phyloP scores from a whole-genome alignment of 2,113 vertebrate genomes.

The Limnothrissa miodon region DNA sequence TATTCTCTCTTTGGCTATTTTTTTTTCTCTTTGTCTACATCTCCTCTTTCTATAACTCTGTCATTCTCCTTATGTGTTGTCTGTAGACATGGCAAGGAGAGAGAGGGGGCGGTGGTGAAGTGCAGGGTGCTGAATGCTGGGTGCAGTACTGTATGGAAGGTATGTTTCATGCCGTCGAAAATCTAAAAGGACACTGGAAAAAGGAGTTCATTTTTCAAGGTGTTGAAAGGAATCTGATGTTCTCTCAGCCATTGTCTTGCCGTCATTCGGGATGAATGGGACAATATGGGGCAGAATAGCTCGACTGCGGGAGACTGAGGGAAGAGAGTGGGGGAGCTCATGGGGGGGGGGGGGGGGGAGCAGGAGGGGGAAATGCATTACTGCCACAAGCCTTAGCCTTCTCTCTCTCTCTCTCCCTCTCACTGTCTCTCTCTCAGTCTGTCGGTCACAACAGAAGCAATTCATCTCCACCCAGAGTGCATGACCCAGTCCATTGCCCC shows the following conservation, averaged over 20 bases:
- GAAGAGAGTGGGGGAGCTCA: slow-evolving; percentile 23
- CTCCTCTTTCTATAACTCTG: neutral
- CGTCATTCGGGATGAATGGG: slow-evolving; percentile 53
- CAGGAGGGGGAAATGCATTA: slow-evolving; percentile 24
- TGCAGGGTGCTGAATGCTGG: neutral
- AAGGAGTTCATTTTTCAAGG: slow-evolving; percentile 44
- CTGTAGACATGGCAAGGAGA: neutral
- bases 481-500: slow-evolving; percentile 23
- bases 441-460: slow-evolving; percentile 30
- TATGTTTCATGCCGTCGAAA: slow-evolving; percentile 37
- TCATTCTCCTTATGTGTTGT: neutral
- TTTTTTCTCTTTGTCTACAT: neutral
- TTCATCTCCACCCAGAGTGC: slow-evolving; percentile 32
- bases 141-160: slow-evolving; percentile 12
- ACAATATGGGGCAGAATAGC: slow-evolving; percentile 49
- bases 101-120: neutral
- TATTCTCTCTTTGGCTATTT: neutral
- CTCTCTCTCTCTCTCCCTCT: slow-evolving; percentile 25
- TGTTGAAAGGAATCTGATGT: slow-evolving; percentile 42
- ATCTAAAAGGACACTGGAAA: slow-evolving; percentile 33
- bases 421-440: slow-evolving; percentile 2
- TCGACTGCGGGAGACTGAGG: slow-evolving; percentile 32
- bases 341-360: neutral
- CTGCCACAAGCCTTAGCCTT: slow-evolving; percentile 6
- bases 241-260: slow-evolving; percentile 49